These are phyloP conservation scores for Eremophila alpestris DNA, from an alignment of 2,797 vertebrate genomes.

Conservation along the genomic window DNA sequence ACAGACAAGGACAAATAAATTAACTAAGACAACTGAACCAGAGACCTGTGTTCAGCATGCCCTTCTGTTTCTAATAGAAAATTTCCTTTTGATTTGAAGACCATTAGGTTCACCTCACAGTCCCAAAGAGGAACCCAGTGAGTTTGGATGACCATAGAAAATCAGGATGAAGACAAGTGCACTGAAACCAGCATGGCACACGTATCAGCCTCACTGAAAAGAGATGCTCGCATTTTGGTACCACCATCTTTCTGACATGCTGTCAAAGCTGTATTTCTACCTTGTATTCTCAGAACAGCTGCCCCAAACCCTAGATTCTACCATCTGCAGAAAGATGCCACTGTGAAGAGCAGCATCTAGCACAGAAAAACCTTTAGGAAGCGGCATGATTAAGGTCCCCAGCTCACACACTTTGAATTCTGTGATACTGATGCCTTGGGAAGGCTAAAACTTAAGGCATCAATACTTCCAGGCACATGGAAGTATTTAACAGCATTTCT, in stretches of 20 bases:
- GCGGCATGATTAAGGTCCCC: neutral
- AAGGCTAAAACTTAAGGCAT: too few relatives aligned
- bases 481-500: neutral
- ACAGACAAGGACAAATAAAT: neutral
- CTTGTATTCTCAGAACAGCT: neutral
- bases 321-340: neutral
- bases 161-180: neutral
- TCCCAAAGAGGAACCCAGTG: neutral
- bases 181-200: neutral
- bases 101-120: neutral
- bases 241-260: neutral
- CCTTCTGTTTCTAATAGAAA: neutral
- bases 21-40: neutral
- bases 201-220: neutral
- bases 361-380: neutral
- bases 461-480: neutral
- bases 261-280: neutral
- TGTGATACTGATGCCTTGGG: too few relatives aligned
- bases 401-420: neutral
- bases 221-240: neutral
- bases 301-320: neutral
- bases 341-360: neutral
- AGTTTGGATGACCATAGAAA: neutral
- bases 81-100: neutral
- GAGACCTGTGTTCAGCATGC: rapidly evolving